phyloP scores from a whole-genome alignment of 2,113 vertebrate species.

The human region GRCh38 chr2:171586001-171586500 shows the following conservation, averaged over 20 bases:
- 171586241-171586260: conserved; percentile 54
- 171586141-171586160: conserved; percentile 29
- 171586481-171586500: neutral
- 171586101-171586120: conserved; percentile 23
- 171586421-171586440: neutral
- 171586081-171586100: conserved; percentile 27
- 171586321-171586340: neutral
- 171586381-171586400: neutral
- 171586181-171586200: neutral
- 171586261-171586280: neutral
- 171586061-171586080: neutral
- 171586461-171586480: neutral
- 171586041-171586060: conserved; percentile 23
- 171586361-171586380: neutral
- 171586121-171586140: neutral
- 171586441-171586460: neutral
- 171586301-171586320: neutral
- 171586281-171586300: neutral
- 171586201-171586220: neutral
- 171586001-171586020: conserved; percentile 18
- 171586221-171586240: neutral
- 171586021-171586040: neutral
- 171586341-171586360: neutral
- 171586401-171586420: neutral
- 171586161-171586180: conserved; percentile 47